Evolutionary conservation across 2,113 vertebrate species (phyloP).

Genomic region (Plotosus lineatus): DNA sequence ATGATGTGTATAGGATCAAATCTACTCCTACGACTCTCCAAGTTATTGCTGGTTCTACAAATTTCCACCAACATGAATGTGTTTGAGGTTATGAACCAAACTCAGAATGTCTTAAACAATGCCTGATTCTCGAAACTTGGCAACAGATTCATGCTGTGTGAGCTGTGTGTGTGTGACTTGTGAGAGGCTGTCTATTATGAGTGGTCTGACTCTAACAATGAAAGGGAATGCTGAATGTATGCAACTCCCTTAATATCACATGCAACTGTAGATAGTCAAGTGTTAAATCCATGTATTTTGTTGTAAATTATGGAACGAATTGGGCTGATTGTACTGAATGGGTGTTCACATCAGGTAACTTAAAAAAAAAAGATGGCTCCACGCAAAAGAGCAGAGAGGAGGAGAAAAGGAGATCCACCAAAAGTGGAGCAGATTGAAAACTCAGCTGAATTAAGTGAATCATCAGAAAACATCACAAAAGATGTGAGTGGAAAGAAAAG

Average conservation of each 20-base stretch:
- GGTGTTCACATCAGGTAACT: constrained; percentile 1
- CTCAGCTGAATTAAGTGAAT: constrained; percentile 10
- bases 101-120: neutral
- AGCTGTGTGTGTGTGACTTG: neutral
- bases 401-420: constrained; percentile 50
- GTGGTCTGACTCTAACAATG: no score
- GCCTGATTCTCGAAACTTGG: neutral
- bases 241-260: neutral
- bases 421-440: constrained; percentile 31
- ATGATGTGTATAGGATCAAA: neutral
- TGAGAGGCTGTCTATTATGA: neutral
- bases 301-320: neutral
- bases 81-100: neutral
- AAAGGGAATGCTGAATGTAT: neutral
- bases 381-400: constrained; percentile 56
- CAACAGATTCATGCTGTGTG: neutral
- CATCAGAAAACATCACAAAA: constrained; percentile 20
- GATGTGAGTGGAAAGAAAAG: constrained; percentile 29
- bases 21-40: neutral
- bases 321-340: neutral
- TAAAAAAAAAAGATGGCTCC: constrained; percentile 56
- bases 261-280: neutral
- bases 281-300: neutral
- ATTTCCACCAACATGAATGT: neutral
- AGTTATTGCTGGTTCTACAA: neutral